phyloP scores from a whole-genome alignment of 1,140 invertebrate genomes.

The Polypedilum vanderplanki region DNA sequence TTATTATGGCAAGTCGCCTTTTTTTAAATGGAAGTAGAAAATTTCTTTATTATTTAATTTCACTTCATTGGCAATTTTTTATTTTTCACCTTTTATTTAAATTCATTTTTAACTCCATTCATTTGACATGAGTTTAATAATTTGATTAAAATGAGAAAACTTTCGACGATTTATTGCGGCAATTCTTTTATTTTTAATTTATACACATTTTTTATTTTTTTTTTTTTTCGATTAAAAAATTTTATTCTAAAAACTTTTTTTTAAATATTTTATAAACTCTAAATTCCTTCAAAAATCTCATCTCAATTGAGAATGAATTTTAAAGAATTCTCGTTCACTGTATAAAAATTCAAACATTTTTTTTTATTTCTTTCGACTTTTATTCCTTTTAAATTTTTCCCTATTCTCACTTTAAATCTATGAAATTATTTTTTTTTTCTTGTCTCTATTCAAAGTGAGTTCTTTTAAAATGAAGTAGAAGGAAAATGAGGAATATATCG shows the following conservation, averaged over 20 bases:
- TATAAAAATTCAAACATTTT: no score
- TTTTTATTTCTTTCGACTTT: no score
- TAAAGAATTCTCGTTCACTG: no score
- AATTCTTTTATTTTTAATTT: neutral
- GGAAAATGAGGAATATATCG: no score
- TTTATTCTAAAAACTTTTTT: neutral
- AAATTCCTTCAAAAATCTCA: neutral
- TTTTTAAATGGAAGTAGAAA: neutral
- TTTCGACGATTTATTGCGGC: neutral
- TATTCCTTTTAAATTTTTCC: no score
- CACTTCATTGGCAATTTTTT: neutral
- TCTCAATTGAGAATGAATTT: slow-evolving; percentile 5
- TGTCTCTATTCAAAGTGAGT: neutral
- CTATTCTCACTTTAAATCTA: neutral
- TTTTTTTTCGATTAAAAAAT: neutral
- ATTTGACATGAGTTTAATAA: slow-evolving; percentile 3
- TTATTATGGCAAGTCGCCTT: neutral
- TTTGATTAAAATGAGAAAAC: slow-evolving; percentile 1
- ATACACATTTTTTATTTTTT: slow-evolving; percentile 9
- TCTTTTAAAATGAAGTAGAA: neutral
- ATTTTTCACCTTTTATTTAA: neutral
- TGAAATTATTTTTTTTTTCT: neutral
- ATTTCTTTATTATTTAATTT: neutral
- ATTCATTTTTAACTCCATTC: slow-evolving; percentile 18
- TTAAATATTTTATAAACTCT: slow-evolving; percentile 24